A percentile compares a stretch with the other conserved stretches of the same genome.
Conservation (phyloP, 2,113 vertebrate genomes). For the Chamaea fasciata region DNA sequence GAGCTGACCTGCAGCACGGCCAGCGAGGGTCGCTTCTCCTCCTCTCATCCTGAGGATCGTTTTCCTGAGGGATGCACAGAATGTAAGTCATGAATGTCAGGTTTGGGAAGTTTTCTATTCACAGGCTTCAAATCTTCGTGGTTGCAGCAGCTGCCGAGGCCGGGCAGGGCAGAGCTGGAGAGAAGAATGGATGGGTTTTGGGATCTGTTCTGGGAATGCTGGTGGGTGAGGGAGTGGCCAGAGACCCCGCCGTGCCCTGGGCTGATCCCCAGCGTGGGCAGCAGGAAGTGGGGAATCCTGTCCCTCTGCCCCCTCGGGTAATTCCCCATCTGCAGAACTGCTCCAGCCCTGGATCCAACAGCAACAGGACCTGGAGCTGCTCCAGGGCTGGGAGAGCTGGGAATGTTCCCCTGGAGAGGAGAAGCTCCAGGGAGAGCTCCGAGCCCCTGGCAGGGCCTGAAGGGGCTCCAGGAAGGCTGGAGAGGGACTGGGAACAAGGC, state of each 20-base stretch:
- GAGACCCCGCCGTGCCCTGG: not conserved
- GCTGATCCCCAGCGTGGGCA: not conserved
- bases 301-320: too few relatives aligned
- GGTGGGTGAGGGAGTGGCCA: not conserved
- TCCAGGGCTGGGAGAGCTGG: not conserved
- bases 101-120: not conserved
- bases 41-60: fast-evolving
- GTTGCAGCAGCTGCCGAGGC: fast-evolving
- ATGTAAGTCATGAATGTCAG: fast-evolving
- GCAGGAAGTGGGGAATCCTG: not conserved
- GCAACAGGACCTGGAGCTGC: not conserved
- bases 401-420: not conserved
- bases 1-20: fast-evolving
- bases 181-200: not conserved
- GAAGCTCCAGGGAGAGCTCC: not conserved
- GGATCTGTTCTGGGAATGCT: not conserved
- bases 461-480: not conserved
- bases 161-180: not conserved
- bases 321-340: not conserved
- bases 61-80: not conserved
- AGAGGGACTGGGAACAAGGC: not conserved
- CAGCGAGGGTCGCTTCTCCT: fast-evolving
- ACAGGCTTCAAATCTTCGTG: not conserved
- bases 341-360: not conserved
- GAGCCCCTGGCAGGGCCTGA: not conserved